Evolutionary conservation across 2,888 invertebrate genomes (phyloP).

Genomic region (Noctua janthe): DNA sequence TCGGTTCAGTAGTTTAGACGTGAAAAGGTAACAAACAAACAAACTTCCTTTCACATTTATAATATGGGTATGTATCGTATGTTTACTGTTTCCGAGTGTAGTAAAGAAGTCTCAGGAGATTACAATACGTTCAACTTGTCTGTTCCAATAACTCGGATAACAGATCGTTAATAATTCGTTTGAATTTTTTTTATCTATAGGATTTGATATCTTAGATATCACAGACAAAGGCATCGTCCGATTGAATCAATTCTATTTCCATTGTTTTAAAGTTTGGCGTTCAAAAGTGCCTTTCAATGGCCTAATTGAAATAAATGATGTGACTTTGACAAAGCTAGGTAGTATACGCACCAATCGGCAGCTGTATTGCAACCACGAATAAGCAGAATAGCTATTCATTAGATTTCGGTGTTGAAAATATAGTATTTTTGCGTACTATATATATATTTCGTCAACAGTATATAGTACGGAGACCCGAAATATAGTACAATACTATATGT

Average conservation of each 20-base stretch:
- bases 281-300: neutral
- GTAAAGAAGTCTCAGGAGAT: neutral
- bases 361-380: neutral
- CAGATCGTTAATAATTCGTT: too few species aligned
- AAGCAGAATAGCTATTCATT: neutral
- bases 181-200: neutral
- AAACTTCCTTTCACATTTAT: too few species aligned
- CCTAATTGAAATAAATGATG: neutral
- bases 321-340: neutral
- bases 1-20: too few species aligned
- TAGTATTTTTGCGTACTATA: too few species aligned
- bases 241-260: neutral
- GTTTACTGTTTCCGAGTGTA: neutral
- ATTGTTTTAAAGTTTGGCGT: constrained; percentile 8
- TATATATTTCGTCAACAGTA: too few species aligned
- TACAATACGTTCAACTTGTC: neutral
- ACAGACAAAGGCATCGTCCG: neutral
- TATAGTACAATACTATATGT: too few species aligned
- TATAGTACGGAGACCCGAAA: too few species aligned
- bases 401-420: too few species aligned
- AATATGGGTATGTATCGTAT: neutral
- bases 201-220: neutral
- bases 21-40: too few species aligned
- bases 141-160: neutral
- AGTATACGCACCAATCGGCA: neutral